Base-by-base conservation (phyloP, 1,140 invertebrate species). In the Asobara japonica region DNA sequence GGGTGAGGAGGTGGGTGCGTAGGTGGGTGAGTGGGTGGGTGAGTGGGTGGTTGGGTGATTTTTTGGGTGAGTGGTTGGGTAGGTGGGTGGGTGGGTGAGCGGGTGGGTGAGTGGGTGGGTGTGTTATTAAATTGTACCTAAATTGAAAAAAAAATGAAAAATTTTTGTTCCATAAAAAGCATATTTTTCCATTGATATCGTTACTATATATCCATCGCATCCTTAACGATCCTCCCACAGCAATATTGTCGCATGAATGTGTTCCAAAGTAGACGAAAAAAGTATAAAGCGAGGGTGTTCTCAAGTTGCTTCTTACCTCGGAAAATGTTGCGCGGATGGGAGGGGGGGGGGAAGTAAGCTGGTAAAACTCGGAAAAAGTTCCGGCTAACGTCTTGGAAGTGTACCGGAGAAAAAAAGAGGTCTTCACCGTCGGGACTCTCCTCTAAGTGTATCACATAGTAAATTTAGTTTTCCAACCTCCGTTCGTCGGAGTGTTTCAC, bases 371-470 rank as follows among this genome's bases (percentile, higher is more conserved):
- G 62, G 76, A 74, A 81, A 80, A 83, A 84, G 77, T 83, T 83
- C 65, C 77, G 73, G 27, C 76, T 81, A 85, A 83, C 83, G 82
- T 86, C 82, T 84, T 83, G 83, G 76, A 85, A 84, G 80, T 83
- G 84, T 84, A 79, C 82, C 79, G 81, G 86, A 86, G 86, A 80
- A 81, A 80, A 31, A 71, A 80, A 45, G 13, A 45, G 18, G 18
- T 83, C 74, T 81, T 74, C 72, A 66, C 67, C 75, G 74, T 72
- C 75, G 68, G 74, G 72, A 75, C 68, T 78, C 68, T 78, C 51
- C 79, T 84, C 78, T 86, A 87, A 86, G 83, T 86, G 82, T 86
- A 86, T 87, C 86, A 86, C 84, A 87, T 84, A 86, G 84, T 86
- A 87, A 87, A 87, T 86, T 86, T 84, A 83, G 82, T 87, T 86